Evolutionary conservation across 1,140 invertebrate species (phyloP).

Genomic region (Scylla paramamosain): DNA sequence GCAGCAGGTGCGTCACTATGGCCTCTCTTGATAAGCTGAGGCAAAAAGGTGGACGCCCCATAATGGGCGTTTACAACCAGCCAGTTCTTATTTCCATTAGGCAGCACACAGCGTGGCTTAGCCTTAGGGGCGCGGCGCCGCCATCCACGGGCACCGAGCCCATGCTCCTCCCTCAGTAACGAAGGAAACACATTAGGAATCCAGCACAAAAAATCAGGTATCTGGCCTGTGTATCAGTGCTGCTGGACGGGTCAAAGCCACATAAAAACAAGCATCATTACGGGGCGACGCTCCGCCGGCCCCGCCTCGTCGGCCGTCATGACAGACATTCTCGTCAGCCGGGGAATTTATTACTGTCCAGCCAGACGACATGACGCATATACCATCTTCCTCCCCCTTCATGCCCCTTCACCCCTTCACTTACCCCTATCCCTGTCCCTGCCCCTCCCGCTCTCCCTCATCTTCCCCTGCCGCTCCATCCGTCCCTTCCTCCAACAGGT

Average conservation of each 20-base stretch:
- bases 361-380: conserved; percentile 35
- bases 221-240: conserved; percentile 50
- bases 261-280: conserved; percentile 70
- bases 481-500: background rate
- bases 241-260: conserved; percentile 40
- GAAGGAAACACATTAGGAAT: conserved; percentile 70
- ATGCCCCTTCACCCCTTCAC: background rate
- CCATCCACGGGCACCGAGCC: background rate
- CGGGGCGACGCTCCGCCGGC: background rate
- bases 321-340: conserved; percentile 39
- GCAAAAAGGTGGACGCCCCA: conserved; percentile 43
- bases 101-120: background rate
- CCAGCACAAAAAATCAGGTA: conserved; percentile 27
- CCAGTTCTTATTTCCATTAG: conserved; percentile 29
- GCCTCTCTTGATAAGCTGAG: conserved; percentile 35
- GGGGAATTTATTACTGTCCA: conserved; percentile 48
- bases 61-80: conserved; percentile 27
- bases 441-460: background rate
- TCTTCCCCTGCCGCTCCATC: no score
- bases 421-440: background rate
- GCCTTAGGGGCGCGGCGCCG: background rate
- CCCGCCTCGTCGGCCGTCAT: background rate
- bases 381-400: background rate
- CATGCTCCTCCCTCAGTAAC: conserved; percentile 61
- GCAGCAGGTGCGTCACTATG: conserved; percentile 25